These are phyloP conservation scores for Cyrtodaria siliqua DNA, from an alignment of 2,888 invertebrate species.

Conservation along the genomic window DNA sequence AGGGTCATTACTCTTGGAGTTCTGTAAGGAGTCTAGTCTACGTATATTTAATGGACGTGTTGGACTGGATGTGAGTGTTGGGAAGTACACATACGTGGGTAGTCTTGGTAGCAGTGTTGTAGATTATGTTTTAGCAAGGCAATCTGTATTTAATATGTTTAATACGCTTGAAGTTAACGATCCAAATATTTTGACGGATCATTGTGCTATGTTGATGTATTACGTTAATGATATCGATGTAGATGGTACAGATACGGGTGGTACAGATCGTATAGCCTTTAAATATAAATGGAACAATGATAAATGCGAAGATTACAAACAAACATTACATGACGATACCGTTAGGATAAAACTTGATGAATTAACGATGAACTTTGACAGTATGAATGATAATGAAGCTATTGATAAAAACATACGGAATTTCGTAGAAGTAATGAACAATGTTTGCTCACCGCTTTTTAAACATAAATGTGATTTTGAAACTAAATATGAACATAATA, in stretches of 20 bases:
- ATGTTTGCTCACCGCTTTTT: slow-evolving; percentile 8
- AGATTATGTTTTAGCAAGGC: not conserved
- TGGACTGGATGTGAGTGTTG: not conserved
- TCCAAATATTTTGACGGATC: slow-evolving; percentile 23
- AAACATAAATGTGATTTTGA: too few species aligned
- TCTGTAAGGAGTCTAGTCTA: slow-evolving; percentile 5
- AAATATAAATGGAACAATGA: too few species aligned
- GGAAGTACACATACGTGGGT: not conserved
- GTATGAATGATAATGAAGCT: not conserved
- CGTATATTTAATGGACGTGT: slow-evolving; percentile 7
- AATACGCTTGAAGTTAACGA: not conserved
- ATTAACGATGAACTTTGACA: too few species aligned
- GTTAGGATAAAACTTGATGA: too few species aligned
- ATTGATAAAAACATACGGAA: slow-evolving; percentile 1
- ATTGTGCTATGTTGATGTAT: slow-evolving; percentile 4
- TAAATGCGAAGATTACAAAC: too few species aligned
- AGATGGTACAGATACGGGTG: too few species aligned
- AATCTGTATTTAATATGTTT: slow-evolving; percentile 2
- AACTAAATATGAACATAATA: too few species aligned
- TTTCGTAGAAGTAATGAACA: not conserved
- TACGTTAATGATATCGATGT: too few species aligned
- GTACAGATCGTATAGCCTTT: too few species aligned
- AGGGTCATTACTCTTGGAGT: slow-evolving; percentile 10
- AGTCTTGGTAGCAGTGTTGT: not conserved
- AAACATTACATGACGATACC: too few species aligned